Evolutionary conservation across 2,888 invertebrate genomes (phyloP).

Genomic region (Cryptocheilus praepositus): DNA sequence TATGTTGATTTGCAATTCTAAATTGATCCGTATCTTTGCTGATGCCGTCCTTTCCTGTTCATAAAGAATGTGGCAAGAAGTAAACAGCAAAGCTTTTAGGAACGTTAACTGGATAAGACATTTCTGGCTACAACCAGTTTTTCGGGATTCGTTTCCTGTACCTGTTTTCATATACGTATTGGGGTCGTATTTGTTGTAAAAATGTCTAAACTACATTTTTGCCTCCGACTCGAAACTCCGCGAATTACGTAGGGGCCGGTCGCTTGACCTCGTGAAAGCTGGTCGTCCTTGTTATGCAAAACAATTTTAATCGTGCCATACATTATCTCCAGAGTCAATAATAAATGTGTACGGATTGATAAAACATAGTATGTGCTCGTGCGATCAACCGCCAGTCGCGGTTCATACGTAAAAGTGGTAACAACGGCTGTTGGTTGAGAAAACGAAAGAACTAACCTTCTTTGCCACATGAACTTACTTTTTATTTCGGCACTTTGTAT

Average conservation of each 20-base stretch:
- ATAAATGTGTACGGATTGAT: not conserved
- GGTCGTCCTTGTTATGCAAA: conserved; percentile 28
- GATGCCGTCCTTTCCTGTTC: no score
- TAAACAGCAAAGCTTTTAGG: no score
- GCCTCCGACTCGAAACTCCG: no score
- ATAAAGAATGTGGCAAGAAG: no score
- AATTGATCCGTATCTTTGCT: no score
- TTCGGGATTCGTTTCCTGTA: not conserved
- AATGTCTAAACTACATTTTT: no score
- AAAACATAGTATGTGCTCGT: conserved; percentile 3
- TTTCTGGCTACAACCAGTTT: not conserved
- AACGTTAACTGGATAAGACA: not conserved
- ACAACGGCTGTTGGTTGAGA: not conserved
- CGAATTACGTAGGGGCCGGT: not conserved
- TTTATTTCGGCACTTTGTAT: not conserved
- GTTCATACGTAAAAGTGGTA: not conserved
- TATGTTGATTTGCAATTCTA: no score
- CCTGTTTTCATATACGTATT: not conserved
- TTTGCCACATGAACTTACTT: not conserved
- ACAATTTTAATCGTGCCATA: conserved; percentile 36
- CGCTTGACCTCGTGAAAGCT: conserved; percentile 35
- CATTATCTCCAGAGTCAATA: conserved; percentile 31
- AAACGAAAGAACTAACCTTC: conserved; percentile 15
- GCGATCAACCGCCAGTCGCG: not conserved
- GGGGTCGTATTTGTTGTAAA: no score